Evolutionary conservation across 1,140 invertebrate species (phyloP), one percentile per base, ranked within the genome.

Genomic region (Magallana ariakensis): DNA sequence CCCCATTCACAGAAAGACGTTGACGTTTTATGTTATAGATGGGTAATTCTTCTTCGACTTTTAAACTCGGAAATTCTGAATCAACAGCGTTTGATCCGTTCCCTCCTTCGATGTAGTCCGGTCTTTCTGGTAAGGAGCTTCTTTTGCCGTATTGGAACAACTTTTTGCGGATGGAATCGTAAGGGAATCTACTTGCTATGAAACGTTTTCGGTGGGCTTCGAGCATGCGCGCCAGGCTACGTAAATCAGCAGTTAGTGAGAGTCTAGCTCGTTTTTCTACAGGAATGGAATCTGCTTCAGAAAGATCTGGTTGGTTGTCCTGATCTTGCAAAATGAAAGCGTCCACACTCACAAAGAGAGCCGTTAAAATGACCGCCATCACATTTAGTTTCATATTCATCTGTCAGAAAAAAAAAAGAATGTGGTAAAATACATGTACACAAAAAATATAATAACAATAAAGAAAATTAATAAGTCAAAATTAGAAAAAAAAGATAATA

Each of bases 211-310:
- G 80, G 19, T 87, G 84, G 9, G 33, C 15, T 33, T 88, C 56
- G 1, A 88, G 66, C 87, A 88, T 88, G 55, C 83, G 84, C 15
- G 87, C 87, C 11, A 88, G 66, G 26, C 66, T 85, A 16, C 85
- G 55, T 46, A 88, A 62, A 81, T 88, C 87, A 56, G 81, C 85
- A 60, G 80, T 86, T 46, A 88, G 10, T 62, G 87, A 88, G 22
- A 88, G 80, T 16, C 55, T 26, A 11, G 58, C 84, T 66, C 87
- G 75, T 83, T 88, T 88, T 83, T 58, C 80, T 11, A 85, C 4
- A 19, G 46, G 16, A 16, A 22, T 22, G 1, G 80, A 82, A 26
- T 53, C 80, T 75, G 19, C 66, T 26, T 46, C 33, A 75, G 66
- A 75, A 5, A 8, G 22, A 11, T 9, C 22, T 33, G 66, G 66